A percentile compares a stretch with the other conserved stretches of the same genome.
These are phyloP conservation scores for Sapayoa aenigma DNA, from an alignment of 2,113 vertebrate species.

Conservation along the genomic window DNA sequence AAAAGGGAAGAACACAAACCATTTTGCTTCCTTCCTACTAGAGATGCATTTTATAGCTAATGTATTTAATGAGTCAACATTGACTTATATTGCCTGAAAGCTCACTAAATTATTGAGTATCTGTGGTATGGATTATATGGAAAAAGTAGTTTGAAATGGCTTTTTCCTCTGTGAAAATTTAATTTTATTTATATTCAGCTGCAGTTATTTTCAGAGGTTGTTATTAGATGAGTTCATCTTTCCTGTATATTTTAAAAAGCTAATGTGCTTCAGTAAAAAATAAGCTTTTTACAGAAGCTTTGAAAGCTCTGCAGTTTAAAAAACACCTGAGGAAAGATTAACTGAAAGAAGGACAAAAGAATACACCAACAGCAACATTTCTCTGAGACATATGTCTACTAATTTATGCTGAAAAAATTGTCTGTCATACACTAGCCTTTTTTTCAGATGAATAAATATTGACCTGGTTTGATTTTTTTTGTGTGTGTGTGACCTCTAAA, in stretches of 20 bases:
- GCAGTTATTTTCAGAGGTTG: slow-evolving; percentile 28
- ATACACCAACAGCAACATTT: slow-evolving; percentile 50
- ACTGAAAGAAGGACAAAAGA: slow-evolving; percentile 54
- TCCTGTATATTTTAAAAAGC: slow-evolving; percentile 49
- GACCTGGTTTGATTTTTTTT: slow-evolving; percentile 39
- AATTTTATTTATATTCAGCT: slow-evolving; percentile 60
- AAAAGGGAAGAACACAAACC: slow-evolving; percentile 22
- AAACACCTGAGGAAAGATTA: slow-evolving; percentile 56
- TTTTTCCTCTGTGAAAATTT: slow-evolving; percentile 63
- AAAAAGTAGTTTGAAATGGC: slow-evolving; percentile 47
- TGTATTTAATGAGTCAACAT: slow-evolving; percentile 65
- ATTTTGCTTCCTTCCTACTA: slow-evolving; percentile 50
- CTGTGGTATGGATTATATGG: slow-evolving; percentile 45
- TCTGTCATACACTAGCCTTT: slow-evolving; percentile 21
- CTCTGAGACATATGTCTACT: slow-evolving; percentile 30
- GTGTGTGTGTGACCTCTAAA: slow-evolving; percentile 1
- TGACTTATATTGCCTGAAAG: slow-evolving; percentile 64
- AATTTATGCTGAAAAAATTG: slow-evolving; percentile 35
- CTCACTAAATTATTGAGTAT: slow-evolving; percentile 67
- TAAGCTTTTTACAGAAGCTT: slow-evolving; percentile 19
- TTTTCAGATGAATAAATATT: slow-evolving; percentile 61
- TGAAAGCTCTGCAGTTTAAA: slow-evolving; percentile 18
- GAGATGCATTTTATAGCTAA: slow-evolving; percentile 44
- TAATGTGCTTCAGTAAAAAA: slow-evolving; percentile 36
- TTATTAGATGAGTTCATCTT: slow-evolving; percentile 65